Conservation (phyloP, 2,797 vertebrate species). For the Brachymystax lenok region DNA sequence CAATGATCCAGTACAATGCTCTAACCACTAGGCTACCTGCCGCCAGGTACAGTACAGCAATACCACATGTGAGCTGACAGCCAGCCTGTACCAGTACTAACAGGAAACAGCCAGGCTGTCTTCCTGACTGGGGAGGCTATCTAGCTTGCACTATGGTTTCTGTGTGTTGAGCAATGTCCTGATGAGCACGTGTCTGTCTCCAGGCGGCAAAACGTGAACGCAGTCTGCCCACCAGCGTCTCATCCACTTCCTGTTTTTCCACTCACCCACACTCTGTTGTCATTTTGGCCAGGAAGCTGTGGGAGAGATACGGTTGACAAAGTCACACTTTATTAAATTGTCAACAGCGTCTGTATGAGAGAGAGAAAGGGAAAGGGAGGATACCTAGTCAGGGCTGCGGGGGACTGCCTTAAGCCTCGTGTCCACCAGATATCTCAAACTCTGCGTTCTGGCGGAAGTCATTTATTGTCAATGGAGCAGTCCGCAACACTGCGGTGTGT, state of each 20-base stretch:
- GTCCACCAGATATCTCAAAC: no score
- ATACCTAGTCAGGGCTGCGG: no score
- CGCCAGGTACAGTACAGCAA: not conserved
- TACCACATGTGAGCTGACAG: slow-evolving; percentile 51
- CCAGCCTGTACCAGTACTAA: slow-evolving; percentile 15
- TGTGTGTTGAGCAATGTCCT: slow-evolving; percentile 62
- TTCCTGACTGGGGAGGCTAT: slow-evolving; percentile 56
- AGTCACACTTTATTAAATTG: slow-evolving; percentile 79
- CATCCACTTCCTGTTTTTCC: slow-evolving; percentile 80
- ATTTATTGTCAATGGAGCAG: no score
- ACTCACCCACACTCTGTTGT: slow-evolving; percentile 75
- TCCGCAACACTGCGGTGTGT: no score
- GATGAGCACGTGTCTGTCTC: slow-evolving; percentile 47
- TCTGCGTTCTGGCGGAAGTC: no score
- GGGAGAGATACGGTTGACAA: slow-evolving; percentile 77
- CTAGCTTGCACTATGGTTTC: slow-evolving; percentile 44
- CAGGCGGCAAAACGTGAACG: slow-evolving; percentile 29
- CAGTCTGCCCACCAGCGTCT: slow-evolving; percentile 58
- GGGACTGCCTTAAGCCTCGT: no score
- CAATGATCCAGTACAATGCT: no score
- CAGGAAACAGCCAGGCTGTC: slow-evolving; percentile 59
- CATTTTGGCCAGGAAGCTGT: slow-evolving; percentile 77
- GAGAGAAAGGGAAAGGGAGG: slow-evolving; percentile 1
- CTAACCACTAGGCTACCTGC: not conserved
- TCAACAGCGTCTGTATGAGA: slow-evolving; percentile 67